Base-by-base conservation (phyloP, 2,888 invertebrate species). In the Chloromyia formosa region DNA sequence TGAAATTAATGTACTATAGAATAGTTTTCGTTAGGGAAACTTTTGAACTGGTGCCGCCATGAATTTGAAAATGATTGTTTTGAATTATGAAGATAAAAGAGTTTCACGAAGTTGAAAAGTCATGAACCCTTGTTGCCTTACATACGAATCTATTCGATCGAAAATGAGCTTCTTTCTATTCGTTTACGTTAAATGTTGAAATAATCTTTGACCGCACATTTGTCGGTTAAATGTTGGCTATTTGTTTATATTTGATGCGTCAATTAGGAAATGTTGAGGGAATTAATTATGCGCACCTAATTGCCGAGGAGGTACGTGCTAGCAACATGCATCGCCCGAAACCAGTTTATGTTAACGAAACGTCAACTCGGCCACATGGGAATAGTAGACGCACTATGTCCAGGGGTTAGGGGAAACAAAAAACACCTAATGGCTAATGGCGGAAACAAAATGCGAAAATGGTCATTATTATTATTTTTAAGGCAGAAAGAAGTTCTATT, bases 231-330 rank as follows among this genome's bases (percentile, higher is more conserved):
- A 71, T 71, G 71, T 18, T 40, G 18, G n/a, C 35, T 64, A 64
- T 64, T 64, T 71, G 58, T 71, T 71, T 40, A 71, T 58, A 40
- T 58, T 71, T 71, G 71, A 71, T 56, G 40, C 18, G 35, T 71
- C 56, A 71, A 56, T 71, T 49, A 66, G 66, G n/a, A 42, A 66
- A 64, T 42, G n/a, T 10, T 18, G 5, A 9, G 42, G 12, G 12
- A 42, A 42, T 9, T 42, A 12, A 42, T 42, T 42, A n/a, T n/a
- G 5, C 42, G 7, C 42, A 42, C 42, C 42, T 9, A 42, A 42
- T 42, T 42, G 12, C 42, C n/a, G n/a, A n/a, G n/a, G n/a, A n/a
- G n/a, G n/a, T n/a, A n/a, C n/a, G n/a, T n/a, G n/a, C n/a, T n/a
- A n/a, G n/a, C n/a, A n/a, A n/a, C n/a, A n/a, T n/a, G n/a, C n/a